phyloP scores from a whole-genome alignment of 2,797 vertebrate genomes.

The Gymnothorax javanicus region DNA sequence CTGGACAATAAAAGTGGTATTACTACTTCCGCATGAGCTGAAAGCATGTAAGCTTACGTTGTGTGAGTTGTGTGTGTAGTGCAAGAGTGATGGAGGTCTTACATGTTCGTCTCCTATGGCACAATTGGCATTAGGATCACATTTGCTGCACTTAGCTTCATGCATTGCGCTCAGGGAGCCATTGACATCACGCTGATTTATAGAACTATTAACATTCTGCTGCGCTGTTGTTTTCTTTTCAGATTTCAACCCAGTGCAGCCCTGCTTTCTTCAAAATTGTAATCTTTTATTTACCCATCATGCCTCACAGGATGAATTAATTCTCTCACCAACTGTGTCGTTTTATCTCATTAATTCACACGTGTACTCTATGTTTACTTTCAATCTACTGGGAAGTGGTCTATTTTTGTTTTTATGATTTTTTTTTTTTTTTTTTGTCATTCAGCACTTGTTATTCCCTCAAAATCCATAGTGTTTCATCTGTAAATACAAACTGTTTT shows the following conservation, averaged over 20 bases:
- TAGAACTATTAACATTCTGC: constrained; percentile 12
- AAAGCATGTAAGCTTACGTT: neutral
- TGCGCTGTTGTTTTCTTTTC: constrained; percentile 16
- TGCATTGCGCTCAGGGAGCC: neutral
- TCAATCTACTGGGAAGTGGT: neutral
- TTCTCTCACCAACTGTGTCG: neutral
- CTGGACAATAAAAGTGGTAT: neutral
- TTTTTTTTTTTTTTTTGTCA: neutral
- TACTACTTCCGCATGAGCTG: neutral
- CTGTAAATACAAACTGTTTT: constrained; percentile 7
- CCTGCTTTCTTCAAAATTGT: constrained; percentile 1
- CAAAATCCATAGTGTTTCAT: constrained; percentile 19
- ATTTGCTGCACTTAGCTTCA: constrained; percentile 8
- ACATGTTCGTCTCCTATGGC: neutral
- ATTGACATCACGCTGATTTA: neutral
- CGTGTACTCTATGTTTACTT: constrained; percentile 5
- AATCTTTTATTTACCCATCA: constrained; percentile 18
- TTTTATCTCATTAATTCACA: constrained; percentile 10
- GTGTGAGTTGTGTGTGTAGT: neutral
- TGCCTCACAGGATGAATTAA: constrained; percentile 12
- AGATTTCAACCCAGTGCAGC: neutral
- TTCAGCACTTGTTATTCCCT: neutral
- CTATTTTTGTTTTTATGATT: neutral
- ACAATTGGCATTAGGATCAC: neutral
- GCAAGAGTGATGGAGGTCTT: neutral